Evolutionary conservation across 2,888 invertebrate genomes (phyloP), one percentile per base, ranked within the genome.

Genomic region (Parascotia fuliginaria): DNA sequence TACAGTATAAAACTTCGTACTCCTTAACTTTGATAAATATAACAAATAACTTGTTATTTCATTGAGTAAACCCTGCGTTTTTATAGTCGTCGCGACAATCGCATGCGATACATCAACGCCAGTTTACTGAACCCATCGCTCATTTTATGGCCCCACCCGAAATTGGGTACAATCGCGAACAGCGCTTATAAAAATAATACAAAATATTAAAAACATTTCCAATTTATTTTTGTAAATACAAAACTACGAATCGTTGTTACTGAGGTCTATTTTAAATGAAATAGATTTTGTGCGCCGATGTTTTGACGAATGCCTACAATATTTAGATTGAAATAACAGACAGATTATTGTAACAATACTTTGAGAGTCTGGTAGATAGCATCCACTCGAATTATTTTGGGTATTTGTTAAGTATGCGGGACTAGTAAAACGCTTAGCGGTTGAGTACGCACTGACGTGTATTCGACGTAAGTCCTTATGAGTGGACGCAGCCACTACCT

Each of bases 121-220:
- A 41, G 55, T 69, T 80, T 74, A 75, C 63, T 46, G 52, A 49
- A 42, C 49, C 50, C 50, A 75, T 77, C 73, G 66, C 74, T 73
- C 70, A 71, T 74, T 81, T 81, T 73, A 81, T 75, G 73, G 73
- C 77, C 75, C 61, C 72, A 72, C 70, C 65, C 62, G 60, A 62
- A 60, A 63, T 66, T 59, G 66, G 57, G 65, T 67, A 68, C 60
- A 57, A 9, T 39, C 24, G 15, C n/a, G 9, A 9, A 32, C 42
- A 27, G 24, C 2, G n/a, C 6, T 1, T 14, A 12, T 7, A 22
- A 24, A n/a, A n/a, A n/a, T n/a, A n/a, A n/a, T n/a, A n/a, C n/a
- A 9, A 41, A 7, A 36, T 15, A 27, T 19, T 15, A 12, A 28
- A 24, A 6, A 24, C 7, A 6, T 24, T 24, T 19, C 19, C 5